Evolutionary conservation across 2,888 invertebrate species (phyloP), one percentile per base, ranked within the genome.

Genomic region (Ectemnius cavifrons): DNA sequence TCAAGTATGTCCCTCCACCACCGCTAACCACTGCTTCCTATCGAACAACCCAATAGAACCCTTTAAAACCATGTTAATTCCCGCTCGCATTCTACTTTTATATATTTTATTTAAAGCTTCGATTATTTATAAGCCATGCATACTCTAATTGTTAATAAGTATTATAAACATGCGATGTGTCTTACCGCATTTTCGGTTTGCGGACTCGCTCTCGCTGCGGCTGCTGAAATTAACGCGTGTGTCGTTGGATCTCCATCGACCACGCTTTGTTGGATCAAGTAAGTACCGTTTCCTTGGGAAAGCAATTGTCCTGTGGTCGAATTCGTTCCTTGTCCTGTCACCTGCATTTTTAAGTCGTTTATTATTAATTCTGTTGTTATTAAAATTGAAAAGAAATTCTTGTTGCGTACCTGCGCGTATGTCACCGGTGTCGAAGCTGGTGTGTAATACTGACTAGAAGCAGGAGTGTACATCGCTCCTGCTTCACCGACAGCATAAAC

Each of bases 401-500:
- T 2, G 20, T 20, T 20, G 20, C 2, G 3, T 23, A 94, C 94
- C 91, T 95, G 94, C 80, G 94, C 93, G 78, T 94, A 94, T 27
- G 94, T 92, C 76, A 93, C 93, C 58, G 93, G 93, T 18, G 94
- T 93, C 14, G 91, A 90, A 90, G 93, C 94, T 88, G 93, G 94
- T 82, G 94, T 95, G 92, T 94, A 97, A 90, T 93, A 96, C 90
- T 93, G 96, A 88, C 94, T 94, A 88, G 94, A 92, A 88, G 92
- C 93, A 86, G 93, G 93, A 87, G 93, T 94, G 90, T 92, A 94
- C 92, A 92, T 94, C 83, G 93, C 92, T 71, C 93, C 92, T 80
- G 92, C 91, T 84, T 95, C 95, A 14, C 94, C 95, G 77, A 95
- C 95, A 61, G 95, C 94, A 88, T 96, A 96, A 66, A 96, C 95